A percentile compares a stretch with the other conserved stretches of the same genome.
Evolutionary conservation across 2,797 vertebrate species (phyloP).

Genomic region (Sylvilagus floridanus): DNA sequence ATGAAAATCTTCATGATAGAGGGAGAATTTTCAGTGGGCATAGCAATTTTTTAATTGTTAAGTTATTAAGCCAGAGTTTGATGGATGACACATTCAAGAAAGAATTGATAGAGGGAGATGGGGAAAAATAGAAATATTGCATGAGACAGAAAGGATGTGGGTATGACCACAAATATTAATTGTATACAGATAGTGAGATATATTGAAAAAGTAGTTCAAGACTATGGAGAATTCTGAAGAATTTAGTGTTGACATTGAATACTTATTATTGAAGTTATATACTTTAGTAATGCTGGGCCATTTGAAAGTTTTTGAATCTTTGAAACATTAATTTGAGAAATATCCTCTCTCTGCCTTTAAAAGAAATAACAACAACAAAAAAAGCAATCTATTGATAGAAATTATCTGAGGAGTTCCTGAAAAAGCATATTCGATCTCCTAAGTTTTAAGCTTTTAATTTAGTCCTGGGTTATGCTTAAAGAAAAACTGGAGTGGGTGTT

Average conservation of each 20-base stretch:
- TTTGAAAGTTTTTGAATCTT: not conserved
- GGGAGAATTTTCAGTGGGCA: not conserved
- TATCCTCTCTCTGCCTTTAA: slow-evolving; percentile 3
- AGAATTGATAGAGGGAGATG: not conserved
- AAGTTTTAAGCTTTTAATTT: not conserved
- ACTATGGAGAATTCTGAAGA: not conserved
- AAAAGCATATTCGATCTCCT: not conserved
- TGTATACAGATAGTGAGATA: not conserved
- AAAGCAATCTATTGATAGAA: not conserved
- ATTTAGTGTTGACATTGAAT: not conserved
- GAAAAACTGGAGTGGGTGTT: no score
- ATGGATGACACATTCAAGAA: slow-evolving; percentile 47
- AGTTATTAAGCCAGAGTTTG: not conserved
- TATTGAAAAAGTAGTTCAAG: slow-evolving; percentile 6
- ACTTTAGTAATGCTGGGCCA: not conserved
- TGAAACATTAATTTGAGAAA: not conserved
- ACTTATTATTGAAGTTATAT: not conserved
- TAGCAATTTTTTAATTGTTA: not conserved
- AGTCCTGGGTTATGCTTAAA: not conserved
- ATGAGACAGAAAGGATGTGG: not conserved
- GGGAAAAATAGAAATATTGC: not conserved
- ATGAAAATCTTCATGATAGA: not conserved
- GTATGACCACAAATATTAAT: not conserved
- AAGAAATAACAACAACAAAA: not conserved
- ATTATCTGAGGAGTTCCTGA: not conserved